Evolutionary conservation across 2,113 vertebrate genomes (phyloP).

Genomic region (Patagioenas fasciata): DNA sequence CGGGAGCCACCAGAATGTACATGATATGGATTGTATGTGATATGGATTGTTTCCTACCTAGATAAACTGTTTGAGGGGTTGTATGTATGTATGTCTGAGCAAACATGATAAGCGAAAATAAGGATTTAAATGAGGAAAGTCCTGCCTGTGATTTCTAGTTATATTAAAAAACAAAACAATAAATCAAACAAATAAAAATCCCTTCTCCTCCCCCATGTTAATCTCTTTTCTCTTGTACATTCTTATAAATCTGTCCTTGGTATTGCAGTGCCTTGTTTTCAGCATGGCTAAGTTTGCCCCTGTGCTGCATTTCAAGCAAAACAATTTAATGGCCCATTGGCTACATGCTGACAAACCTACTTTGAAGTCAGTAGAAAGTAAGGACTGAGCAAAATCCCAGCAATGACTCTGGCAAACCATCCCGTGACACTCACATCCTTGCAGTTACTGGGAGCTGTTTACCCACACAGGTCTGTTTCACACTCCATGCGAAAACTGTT

Average conservation of each 20-base stretch:
- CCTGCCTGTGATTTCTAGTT: not conserved
- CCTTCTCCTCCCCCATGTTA: not conserved
- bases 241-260: not conserved
- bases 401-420: not conserved
- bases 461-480: not conserved
- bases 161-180: not conserved
- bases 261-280: not conserved
- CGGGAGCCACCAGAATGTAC: slow-evolving; percentile 40
- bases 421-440: not conserved
- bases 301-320: slow-evolving; percentile 24
- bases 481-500: not conserved
- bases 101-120: not conserved
- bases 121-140: not conserved
- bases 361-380: slow-evolving; percentile 29
- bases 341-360: slow-evolving; percentile 4
- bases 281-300: not conserved
- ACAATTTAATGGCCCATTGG: slow-evolving; percentile 53
- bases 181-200: not conserved
- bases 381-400: not conserved
- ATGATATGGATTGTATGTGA: not conserved
- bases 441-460: not conserved
- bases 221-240: not conserved
- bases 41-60: not conserved
- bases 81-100: not conserved
- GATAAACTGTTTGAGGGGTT: not conserved